phyloP scores from a whole-genome alignment of 2,888 invertebrate genomes.

The Zele albiditarsus region DNA sequence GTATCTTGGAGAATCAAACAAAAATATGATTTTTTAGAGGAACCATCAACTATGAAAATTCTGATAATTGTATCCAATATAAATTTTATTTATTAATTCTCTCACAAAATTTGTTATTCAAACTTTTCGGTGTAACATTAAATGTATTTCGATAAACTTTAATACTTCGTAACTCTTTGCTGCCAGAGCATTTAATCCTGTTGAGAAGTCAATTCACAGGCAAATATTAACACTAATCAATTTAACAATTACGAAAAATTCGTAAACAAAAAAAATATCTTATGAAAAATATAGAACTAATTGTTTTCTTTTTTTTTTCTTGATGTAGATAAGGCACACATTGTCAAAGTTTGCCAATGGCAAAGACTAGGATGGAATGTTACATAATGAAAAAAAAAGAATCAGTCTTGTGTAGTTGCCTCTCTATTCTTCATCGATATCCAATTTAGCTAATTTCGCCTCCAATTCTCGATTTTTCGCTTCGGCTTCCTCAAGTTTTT shows the following conservation, averaged over 20 bases:
- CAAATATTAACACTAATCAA: not conserved
- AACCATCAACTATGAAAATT: not conserved
- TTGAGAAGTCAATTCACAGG: not conserved
- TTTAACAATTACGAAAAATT: not conserved
- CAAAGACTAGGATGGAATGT: conserved; percentile 42
- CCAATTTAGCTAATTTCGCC: conserved; percentile 75
- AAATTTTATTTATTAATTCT: conserved; percentile 4
- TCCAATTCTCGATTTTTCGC: conserved; percentile 78
- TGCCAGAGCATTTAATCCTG: not conserved
- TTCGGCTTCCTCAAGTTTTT: conserved; percentile 77
- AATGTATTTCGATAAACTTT: conserved; percentile 23
- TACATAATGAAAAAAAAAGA: conserved; percentile 26
- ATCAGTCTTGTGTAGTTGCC: conserved; percentile 40
- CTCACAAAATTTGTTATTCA: not conserved
- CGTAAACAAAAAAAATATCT: not conserved
- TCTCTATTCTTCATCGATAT: conserved; percentile 51
- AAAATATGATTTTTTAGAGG: not conserved
- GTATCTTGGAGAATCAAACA: not conserved
- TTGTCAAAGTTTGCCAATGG: conserved; percentile 1
- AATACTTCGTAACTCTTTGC: conserved; percentile 22
- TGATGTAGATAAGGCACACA: conserved; percentile 54
- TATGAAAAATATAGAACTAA: conserved; percentile 8
- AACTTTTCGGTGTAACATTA: not conserved
- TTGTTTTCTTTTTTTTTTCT: not conserved
- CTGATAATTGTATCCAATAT: not conserved